phyloP scores from a whole-genome alignment of 2,113 vertebrate genomes.

The Chinchilla lanigera region DNA sequence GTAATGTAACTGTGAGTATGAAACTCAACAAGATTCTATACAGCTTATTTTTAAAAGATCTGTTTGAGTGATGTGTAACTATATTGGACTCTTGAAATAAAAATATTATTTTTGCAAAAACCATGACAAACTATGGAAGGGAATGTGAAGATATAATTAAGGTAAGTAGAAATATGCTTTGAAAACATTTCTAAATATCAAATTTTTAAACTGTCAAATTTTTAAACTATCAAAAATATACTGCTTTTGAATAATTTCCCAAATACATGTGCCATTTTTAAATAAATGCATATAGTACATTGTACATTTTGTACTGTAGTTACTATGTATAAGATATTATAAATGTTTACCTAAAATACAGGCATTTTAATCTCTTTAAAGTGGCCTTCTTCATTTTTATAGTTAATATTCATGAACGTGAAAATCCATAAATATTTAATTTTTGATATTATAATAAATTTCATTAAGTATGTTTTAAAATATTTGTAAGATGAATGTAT shows the following conservation, averaged over 20 bases:
- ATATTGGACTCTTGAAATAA: background rate
- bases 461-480: background rate
- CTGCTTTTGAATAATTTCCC: background rate
- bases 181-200: background rate
- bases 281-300: background rate
- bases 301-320: background rate
- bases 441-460: background rate
- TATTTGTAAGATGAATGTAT: background rate
- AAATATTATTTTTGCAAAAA: background rate
- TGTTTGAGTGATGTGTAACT: background rate
- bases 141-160: background rate
- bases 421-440: background rate
- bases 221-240: background rate
- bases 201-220: background rate
- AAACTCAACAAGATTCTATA: background rate
- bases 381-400: background rate
- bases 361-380: background rate
- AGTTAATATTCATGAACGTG: background rate
- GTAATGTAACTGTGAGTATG: background rate
- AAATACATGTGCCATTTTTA: background rate
- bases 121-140: too few species aligned
- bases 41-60: background rate
- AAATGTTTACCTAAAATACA: background rate
- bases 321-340: background rate
- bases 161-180: background rate